Conservation (phyloP, 2,888 invertebrate species). For the Pristionchus exspectatus region DNA sequence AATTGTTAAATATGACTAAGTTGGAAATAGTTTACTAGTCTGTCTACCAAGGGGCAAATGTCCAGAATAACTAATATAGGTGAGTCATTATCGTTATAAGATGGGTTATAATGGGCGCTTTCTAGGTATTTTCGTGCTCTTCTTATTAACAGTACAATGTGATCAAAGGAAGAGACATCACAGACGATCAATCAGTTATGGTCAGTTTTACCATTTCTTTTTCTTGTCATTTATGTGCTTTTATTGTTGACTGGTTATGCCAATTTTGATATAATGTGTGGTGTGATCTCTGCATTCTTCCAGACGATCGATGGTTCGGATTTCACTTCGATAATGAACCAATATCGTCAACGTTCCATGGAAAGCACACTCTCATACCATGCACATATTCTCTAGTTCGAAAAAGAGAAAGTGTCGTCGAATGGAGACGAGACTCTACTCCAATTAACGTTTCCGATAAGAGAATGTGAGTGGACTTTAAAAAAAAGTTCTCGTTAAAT, state of each 20-base stretch:
- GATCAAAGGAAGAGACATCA: conserved; percentile 24
- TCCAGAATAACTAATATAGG: neutral
- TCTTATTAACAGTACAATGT: neutral
- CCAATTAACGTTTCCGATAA: conserved; percentile 46
- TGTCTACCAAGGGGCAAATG: neutral
- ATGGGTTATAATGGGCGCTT: neutral
- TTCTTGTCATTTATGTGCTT: neutral
- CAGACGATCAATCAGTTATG: conserved; percentile 50
- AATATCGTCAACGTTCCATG: neutral
- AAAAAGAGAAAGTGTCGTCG: conserved; percentile 12
- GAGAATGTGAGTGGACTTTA: conserved; percentile 26
- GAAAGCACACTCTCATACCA: neutral
- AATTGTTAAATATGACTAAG: neutral
- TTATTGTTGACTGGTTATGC: neutral
- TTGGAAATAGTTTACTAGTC: neutral
- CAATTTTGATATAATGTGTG: neutral
- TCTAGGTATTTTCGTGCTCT: neutral
- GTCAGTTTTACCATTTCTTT: neutral
- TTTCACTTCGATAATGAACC: conserved; percentile 53
- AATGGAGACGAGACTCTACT: conserved; percentile 47
- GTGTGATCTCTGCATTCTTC: neutral
- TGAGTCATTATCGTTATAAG: neutral
- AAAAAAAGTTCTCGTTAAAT: neutral
- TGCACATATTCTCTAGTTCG: conserved; percentile 42
- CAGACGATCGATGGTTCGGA: conserved; percentile 58